Evolutionary conservation across 2,888 invertebrate genomes (phyloP).

Genomic region (Drosophila leonis): DNA sequence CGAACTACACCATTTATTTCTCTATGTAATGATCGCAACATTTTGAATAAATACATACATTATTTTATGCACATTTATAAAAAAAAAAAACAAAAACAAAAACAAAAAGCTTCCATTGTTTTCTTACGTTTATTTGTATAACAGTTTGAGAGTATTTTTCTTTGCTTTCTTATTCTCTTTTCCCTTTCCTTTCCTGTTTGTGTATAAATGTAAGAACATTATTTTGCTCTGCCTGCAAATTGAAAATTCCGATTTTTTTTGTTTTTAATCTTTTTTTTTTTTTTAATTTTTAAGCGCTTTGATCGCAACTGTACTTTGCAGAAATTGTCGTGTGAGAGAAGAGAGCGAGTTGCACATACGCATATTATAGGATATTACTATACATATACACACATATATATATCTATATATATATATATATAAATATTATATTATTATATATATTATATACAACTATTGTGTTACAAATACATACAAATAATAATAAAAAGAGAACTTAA

Average conservation of each 20-base stretch:
- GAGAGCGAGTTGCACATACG: constrained; percentile 37
- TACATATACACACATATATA: constrained; percentile 37
- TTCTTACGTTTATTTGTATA: constrained; percentile 31
- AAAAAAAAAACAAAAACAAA: background rate
- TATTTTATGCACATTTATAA: constrained; percentile 57
- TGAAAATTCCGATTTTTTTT: constrained; percentile 27
- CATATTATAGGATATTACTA: constrained; percentile 51
- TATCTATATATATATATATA: constrained; percentile 8
- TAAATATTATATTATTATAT: constrained; percentile 20
- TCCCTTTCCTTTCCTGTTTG: too few relatives aligned
- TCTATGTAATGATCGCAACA: constrained; percentile 39
- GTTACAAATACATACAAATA: constrained; percentile 62
- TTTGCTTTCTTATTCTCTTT: constrained; percentile 2
- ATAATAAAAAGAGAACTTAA: constrained; percentile 30
- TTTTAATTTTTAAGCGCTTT: constrained; percentile 27
- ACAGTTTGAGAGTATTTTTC: constrained; percentile 32
- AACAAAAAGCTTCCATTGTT: constrained; percentile 20
- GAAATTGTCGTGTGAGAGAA: constrained; percentile 37
- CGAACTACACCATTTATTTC: constrained; percentile 19
- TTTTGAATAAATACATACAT: constrained; percentile 55
- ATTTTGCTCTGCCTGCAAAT: constrained; percentile 16
- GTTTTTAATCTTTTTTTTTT: constrained; percentile 6
- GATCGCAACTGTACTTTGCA: constrained; percentile 43
- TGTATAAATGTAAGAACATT: constrained; percentile 23
- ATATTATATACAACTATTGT: constrained; percentile 71